These are phyloP conservation scores for Drosophila bifasciata DNA, from an alignment of 1,140 invertebrate genomes.

Conservation along the genomic window DNA sequence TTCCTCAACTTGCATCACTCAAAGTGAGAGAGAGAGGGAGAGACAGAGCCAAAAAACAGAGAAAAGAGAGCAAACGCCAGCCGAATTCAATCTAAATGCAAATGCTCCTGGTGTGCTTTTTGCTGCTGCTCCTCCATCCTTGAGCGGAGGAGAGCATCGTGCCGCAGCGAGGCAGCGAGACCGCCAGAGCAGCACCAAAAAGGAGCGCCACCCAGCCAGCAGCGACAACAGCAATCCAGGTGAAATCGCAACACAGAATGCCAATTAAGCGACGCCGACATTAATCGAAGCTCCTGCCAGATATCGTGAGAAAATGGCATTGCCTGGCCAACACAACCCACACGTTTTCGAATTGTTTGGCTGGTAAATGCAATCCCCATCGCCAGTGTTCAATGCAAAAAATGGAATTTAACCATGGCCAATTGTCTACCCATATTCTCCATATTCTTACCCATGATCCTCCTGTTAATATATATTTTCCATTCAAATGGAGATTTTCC, in stretches of 20 bases:
- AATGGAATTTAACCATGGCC: slow-evolving; percentile 36
- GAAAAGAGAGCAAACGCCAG: slow-evolving; percentile 38
- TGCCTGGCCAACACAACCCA: slow-evolving; percentile 7
- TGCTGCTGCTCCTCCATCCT: slow-evolving; percentile 48
- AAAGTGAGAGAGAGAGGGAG: slow-evolving; percentile 20
- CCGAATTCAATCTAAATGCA: slow-evolving; percentile 81
- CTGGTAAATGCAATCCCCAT: slow-evolving; percentile 23
- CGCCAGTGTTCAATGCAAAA: slow-evolving; percentile 40
- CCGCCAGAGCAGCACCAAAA: slow-evolving; percentile 9
- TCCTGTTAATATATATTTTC: slow-evolving; percentile 69
- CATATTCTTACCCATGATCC: too few relatives aligned
- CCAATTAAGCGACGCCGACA: slow-evolving; percentile 71
- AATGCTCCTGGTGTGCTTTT: slow-evolving; percentile 70
- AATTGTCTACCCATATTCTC: too few relatives aligned
- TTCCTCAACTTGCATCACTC: slow-evolving; percentile 72
- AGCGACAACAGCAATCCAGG: slow-evolving; percentile 38
- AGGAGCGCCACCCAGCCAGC: slow-evolving; percentile 6
- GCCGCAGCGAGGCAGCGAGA: neutral
- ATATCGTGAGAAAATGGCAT: slow-evolving; percentile 36
- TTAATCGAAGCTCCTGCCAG: slow-evolving; percentile 65
- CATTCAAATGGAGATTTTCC: slow-evolving; percentile 65
- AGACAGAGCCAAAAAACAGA: slow-evolving; percentile 25
- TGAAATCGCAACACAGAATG: slow-evolving; percentile 78
- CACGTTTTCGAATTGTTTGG: too few relatives aligned
- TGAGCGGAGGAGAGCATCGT: slow-evolving; percentile 25